Base-by-base conservation (phyloP, 64 coral and sea anemone genomes). In the Platygyra sinensis region DNA sequence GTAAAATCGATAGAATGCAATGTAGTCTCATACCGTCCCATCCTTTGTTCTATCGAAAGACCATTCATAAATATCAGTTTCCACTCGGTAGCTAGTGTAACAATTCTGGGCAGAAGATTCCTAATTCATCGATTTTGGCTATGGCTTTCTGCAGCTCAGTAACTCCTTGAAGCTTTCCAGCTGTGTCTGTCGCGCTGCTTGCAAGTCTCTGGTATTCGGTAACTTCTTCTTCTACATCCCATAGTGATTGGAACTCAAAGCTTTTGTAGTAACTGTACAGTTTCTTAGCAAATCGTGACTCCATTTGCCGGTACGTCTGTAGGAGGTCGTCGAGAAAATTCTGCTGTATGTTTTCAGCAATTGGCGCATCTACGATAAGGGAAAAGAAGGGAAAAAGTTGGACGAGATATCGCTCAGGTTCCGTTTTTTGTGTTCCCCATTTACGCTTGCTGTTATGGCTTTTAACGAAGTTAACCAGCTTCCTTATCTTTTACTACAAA, bases 151-250 rank as follows among this genome's bases (percentile, higher is more conserved):
- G 28, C 52, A 79, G 77, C 10, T 79, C 27, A 24, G 31, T 5
- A 73, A 73, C 72, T 73, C 72, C 72, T 73, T 73, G 72, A 16
- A 78, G 76, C 28, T 33, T 29, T 28, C 76, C 76, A 20, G 76
- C 46, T 36, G 36, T 32, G 36, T 46, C 20, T 22, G 76, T 32
- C 6, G 28, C 32, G 10, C 36, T 36, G 32, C 38, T 78, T 4
- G 76, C 76, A 30, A 27, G 13, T 11, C 76, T 46, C 46, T 78
- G 76, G 52, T 36, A 78, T 51, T 46, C 8, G 18, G 52, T 25
- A 8, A 78, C 9, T n/a, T 30, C 11, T 33, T 78, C 32, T 78
- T 46, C 52, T 6, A 30, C 76, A 33, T 46, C 38, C 76, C 76
- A 78, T 17, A 78, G 32, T 0, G 76, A 36, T 13, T 29, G 69